Base-by-base conservation (phyloP, 2,888 invertebrate species). In the Amblyjoppa proteus region DNA sequence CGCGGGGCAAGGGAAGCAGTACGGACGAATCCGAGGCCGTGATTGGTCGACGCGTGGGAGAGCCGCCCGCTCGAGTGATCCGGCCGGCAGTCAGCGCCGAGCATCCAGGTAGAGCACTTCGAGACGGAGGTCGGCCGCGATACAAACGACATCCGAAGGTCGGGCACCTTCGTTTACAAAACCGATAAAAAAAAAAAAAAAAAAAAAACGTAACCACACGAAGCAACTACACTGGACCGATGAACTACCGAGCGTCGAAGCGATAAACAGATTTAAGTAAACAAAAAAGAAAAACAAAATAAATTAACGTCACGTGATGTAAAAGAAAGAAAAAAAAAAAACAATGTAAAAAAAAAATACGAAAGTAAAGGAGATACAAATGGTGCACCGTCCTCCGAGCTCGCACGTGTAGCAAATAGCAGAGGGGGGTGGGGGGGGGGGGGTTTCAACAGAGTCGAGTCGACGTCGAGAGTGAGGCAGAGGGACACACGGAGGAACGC, bases 41-140 rank as follows among this genome's bases (percentile, higher is more conserved):
- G 93, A 93, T 93, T 94, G 94, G 94, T 92, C 91, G 91, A 84
- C 90, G 92, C 93, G 93, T 92, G 92, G 94, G 93, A 93, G 93
- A 92, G 92, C 92, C 92, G 92, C 91, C 93, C 92, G 93, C 93
- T 92, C 94, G 94, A 93, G 85, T 84, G 88, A 90, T 90, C 91
- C 86, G 88, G 89, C 91, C 91, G 91, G 89, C 93, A 92, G 93
- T 93, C 91, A 90, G 91, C 91, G 90, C 91, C 92, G 92, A 93
- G 92, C 93, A 92, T 89, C 90, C 92, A 91, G 90, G 89, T 90
- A 89, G 91, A 90, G 87, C 90, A 89, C 88, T 87, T 91, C 91
- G 92, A 90, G 88, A 75, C 87, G 88, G 80, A 85, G 70, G 84
- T 56, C 82, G 70, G 76, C 49, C 77, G 80, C 83, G 79, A 45